Evolutionary conservation across 1,140 invertebrate genomes (phyloP), one percentile per base, ranked within the genome.

Genomic region (Habropoda laboriosa): DNA sequence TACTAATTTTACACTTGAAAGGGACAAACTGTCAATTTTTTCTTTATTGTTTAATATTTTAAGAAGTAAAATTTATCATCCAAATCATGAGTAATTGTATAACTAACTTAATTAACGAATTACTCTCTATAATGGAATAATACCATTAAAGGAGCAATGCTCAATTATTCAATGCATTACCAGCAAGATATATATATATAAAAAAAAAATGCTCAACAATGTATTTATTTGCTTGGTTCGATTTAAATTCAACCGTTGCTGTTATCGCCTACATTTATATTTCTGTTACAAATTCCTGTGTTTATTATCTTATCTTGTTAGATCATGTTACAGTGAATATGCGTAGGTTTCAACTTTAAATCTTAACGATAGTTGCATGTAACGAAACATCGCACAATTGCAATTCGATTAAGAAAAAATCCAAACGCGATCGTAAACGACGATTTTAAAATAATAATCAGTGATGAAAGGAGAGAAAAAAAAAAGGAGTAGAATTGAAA

Each of bases 281-380:
- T 79, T 64, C 66, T 57, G 60, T 66, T 83, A 60, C 16, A 61
- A 72, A 76, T 72, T 83, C 60, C 27, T 45, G n/a, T 60, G 18
- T n/a, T n/a, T 8, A 38, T 2, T 85, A 84, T 85, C 82, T 85
- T 81, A 85, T 85, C 83, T 79, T 12, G 3, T 40, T 67, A 38
- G 45, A 74, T 85, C 72, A 24, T 30, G 27, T 85, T 84, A 85
- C 83, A 80, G 13, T 24, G 45, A 24, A 38, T 51, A 35, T 68
- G 57, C 42, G 49, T 53, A 49, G 63, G 16, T 45, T 42, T 21
- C 40, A 49, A 35, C 13, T 49, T 40, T 30, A 38, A 72, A 72
- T 77, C 27, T 53, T 35, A 32, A 13, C 4, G 40, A 32, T 53
- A 18, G 16, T 60, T 16, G 21, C 30, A n/a, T 13, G 18, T 38